Conservation (phyloP, 2,888 invertebrate species). For the Drosophila basisetae region DNA sequence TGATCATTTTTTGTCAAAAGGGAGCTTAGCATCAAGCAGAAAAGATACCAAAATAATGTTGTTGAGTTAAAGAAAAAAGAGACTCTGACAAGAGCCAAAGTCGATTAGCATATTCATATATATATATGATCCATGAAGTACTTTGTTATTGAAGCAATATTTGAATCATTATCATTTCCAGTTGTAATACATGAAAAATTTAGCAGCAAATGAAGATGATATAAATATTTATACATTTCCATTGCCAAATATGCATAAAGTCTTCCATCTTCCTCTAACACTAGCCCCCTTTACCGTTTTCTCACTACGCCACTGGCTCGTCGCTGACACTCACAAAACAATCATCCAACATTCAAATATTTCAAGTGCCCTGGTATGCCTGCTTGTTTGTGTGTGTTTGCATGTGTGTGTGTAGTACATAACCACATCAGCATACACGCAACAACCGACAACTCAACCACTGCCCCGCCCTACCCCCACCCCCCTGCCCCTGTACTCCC, state of each 20-base stretch:
- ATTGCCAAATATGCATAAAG: not conserved
- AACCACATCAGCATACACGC: constrained; percentile 60
- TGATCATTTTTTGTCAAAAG: not conserved
- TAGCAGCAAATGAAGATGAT: not conserved
- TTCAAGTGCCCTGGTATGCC: constrained; percentile 39
- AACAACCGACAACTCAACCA: constrained; percentile 22
- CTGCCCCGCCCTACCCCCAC: not conserved
- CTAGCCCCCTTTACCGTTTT: not conserved
- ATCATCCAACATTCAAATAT: constrained; percentile 47
- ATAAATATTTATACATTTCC: not conserved
- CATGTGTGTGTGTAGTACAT: constrained; percentile 35
- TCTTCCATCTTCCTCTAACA: not conserved
- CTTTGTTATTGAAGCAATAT: not conserved
- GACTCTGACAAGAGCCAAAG: not conserved
- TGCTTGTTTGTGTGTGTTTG: not conserved
- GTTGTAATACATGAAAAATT: not conserved
- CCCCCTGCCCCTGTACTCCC: not conserved
- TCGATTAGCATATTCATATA: not conserved
- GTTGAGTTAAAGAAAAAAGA: not conserved
- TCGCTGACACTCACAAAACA: constrained; percentile 12
- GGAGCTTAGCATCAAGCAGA: not conserved
- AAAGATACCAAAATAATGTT: not conserved
- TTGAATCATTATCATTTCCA: not conserved
- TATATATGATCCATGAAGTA: not conserved
- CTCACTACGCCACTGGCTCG: constrained; percentile 10